Percentiles rank a stretch among this genome's conserved stretches.
Evolutionary conservation across 2,113 vertebrate genomes (phyloP).

Genomic region (Sturnira hondurensis): DNA sequence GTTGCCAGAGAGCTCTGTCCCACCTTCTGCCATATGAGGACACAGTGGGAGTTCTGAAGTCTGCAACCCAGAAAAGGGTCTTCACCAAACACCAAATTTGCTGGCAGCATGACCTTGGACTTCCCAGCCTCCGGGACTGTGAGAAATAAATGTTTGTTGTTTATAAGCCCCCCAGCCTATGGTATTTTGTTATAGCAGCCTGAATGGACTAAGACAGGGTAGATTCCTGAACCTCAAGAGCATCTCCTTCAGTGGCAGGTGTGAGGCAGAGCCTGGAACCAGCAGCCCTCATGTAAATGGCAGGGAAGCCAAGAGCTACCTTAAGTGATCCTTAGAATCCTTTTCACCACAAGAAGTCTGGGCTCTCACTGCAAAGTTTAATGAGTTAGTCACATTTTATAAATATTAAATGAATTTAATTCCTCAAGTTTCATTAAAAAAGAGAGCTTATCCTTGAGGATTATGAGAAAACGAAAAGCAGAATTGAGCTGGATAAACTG

Average conservation of each 20-base stretch:
- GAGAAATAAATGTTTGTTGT: background rate
- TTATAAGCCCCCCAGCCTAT: background rate
- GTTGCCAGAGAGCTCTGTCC: background rate
- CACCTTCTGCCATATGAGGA: background rate
- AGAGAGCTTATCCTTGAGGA: background rate
- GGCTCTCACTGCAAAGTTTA: background rate
- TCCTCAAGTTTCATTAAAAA: background rate
- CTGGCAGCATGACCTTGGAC: background rate
- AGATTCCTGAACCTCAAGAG: background rate
- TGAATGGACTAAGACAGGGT: background rate
- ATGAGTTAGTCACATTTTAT: conserved; percentile 40
- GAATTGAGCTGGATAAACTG: background rate
- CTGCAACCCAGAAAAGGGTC: background rate
- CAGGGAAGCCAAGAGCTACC: background rate
- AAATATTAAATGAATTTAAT: conserved; percentile 34
- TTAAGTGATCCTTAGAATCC: background rate
- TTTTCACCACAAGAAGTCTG: background rate
- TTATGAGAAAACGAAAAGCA: conserved; percentile 31
- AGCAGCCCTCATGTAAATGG: background rate
- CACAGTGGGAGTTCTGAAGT: background rate
- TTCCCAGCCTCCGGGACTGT: background rate
- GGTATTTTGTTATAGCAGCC: background rate
- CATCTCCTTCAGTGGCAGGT: background rate
- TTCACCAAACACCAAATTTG: background rate
- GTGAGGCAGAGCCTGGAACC: background rate